Evolutionary conservation across 2,797 vertebrate species (phyloP).

Genomic region (Enteromius anoplus): DNA sequence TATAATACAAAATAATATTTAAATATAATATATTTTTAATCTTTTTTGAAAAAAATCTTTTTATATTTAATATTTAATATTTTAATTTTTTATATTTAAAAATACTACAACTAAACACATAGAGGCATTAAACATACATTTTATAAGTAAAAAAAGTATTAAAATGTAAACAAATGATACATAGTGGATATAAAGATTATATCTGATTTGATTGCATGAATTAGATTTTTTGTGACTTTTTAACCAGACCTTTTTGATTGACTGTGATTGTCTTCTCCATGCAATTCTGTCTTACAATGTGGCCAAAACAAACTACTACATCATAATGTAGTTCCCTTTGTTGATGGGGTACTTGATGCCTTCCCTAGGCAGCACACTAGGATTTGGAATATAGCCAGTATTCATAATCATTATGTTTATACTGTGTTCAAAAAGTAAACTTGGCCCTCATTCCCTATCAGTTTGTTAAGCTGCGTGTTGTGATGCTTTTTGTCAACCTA

Average conservation of each 20-base stretch:
- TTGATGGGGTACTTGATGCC: not conserved
- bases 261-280: not conserved
- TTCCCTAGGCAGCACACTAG: not conserved
- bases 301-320: not conserved
- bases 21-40: no score
- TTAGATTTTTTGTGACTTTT: not conserved
- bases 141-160: no score
- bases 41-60: no score
- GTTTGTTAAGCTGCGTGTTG: constrained; percentile 1
- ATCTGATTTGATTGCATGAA: not conserved
- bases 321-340: not conserved
- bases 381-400: not conserved
- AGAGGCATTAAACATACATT: no score
- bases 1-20: not conserved
- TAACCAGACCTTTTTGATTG: not conserved
- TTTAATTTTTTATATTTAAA: no score
- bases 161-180: not conserved
- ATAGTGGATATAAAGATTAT: not conserved
- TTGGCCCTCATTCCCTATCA: constrained; percentile 24
- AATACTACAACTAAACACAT: not conserved
- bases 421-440: constrained; percentile 33
- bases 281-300: not conserved
- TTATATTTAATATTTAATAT: no score
- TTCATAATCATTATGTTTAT: constrained; percentile 35
- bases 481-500: constrained; percentile 19